phyloP scores from a whole-genome alignment of 2,888 invertebrate genomes.

The Chironomus tentans region DNA sequence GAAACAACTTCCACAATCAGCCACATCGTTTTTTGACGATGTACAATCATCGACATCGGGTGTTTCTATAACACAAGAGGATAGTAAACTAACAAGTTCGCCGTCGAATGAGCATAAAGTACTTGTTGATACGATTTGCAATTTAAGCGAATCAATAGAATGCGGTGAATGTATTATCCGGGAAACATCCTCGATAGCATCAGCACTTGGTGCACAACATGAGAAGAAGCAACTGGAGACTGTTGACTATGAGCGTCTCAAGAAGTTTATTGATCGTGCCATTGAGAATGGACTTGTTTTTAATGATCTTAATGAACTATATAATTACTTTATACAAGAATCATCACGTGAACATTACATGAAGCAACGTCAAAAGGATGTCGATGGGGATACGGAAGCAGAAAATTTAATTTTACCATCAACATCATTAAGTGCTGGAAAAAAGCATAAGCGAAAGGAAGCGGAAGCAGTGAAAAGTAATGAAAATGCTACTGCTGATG shows the following conservation, averaged over 20 bases:
- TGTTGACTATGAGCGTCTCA: slow-evolving; percentile 23
- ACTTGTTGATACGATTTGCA: slow-evolving; percentile 22
- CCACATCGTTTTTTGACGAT: not conserved
- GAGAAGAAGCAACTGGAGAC: slow-evolving; percentile 14
- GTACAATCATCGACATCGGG: not conserved
- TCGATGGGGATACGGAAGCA: not conserved
- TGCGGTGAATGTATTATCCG: slow-evolving; percentile 17
- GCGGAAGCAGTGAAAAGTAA: not conserved
- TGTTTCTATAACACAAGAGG: not conserved
- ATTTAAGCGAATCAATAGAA: slow-evolving; percentile 13
- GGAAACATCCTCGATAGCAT: slow-evolving; percentile 27
- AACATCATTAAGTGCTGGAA: not conserved
- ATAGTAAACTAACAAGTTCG: not conserved
- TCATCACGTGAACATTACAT: not conserved
- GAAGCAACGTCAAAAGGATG: not conserved
- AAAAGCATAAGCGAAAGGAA: not conserved
- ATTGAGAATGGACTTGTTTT: slow-evolving; percentile 26
- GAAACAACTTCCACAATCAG: not conserved
- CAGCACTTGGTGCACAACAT: slow-evolving; percentile 28
- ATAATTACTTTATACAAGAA: slow-evolving; percentile 28
- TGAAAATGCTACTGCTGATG: not conserved
- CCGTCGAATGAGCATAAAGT: slow-evolving; percentile 5
- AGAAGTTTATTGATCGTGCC: slow-evolving; percentile 27
- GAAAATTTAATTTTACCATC: not conserved
- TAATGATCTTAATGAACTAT: slow-evolving; percentile 29